phyloP scores from a whole-genome alignment of 1,140 invertebrate species.

The Dendrolimus punctatus region DNA sequence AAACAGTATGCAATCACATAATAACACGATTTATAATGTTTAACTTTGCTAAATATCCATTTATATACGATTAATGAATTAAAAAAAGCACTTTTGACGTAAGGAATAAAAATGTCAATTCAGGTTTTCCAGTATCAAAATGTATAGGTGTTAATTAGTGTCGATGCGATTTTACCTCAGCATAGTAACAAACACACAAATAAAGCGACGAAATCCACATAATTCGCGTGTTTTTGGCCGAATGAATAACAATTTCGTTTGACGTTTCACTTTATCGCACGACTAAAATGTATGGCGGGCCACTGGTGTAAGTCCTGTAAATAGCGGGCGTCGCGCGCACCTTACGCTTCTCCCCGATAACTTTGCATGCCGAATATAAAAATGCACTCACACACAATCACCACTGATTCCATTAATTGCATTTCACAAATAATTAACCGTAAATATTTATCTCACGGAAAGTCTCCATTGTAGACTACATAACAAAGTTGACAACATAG shows the following conservation, averaged over 20 bases:
- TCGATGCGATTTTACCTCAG: conserved; percentile 11
- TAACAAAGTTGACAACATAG: conserved; percentile 71
- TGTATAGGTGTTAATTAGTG: conserved; percentile 10
- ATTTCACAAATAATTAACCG: conserved; percentile 42
- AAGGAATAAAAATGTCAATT: conserved; percentile 38
- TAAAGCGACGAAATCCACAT: conserved; percentile 5
- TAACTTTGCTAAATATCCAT: not conserved
- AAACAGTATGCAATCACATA: conserved; percentile 4
- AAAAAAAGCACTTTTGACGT: conserved; percentile 27
- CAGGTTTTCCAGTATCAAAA: conserved; percentile 14
- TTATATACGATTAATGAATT: conserved; percentile 2
- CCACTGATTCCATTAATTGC: conserved; percentile 21
- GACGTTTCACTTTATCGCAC: conserved; percentile 66
- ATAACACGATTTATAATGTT: not conserved
- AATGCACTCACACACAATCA: conserved; percentile 33
- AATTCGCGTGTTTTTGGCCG: conserved; percentile 14
- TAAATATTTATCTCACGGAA: conserved; percentile 68
- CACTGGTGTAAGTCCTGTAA: conserved; percentile 31
- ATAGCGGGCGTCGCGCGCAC: conserved; percentile 17
- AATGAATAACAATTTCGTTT: conserved; percentile 49
- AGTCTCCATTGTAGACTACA: conserved; percentile 63
- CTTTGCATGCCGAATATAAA: conserved; percentile 11
- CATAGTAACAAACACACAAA: conserved; percentile 7
- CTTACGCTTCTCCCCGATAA: conserved; percentile 5
- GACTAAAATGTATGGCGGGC: conserved; percentile 69